A percentile compares a stretch with the other conserved stretches of the same genome.
Evolutionary conservation across 1,140 invertebrate species (phyloP).

Genomic region (Pachypsylla venusta): DNA sequence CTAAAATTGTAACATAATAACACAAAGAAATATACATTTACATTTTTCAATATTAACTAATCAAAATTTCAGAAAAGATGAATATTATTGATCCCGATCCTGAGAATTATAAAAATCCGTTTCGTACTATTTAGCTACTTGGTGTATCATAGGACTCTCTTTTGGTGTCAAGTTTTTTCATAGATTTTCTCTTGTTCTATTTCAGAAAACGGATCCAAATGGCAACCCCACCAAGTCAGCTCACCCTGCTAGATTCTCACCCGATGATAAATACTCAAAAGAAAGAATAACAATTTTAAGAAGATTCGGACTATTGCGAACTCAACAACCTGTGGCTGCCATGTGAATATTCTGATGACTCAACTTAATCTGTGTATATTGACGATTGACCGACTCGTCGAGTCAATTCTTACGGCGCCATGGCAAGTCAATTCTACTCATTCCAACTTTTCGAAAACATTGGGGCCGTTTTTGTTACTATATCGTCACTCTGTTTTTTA

Average conservation of each 20-base stretch:
- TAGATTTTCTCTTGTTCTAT: constrained; percentile 4
- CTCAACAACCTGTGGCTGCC: constrained; percentile 51
- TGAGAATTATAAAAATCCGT: background rate
- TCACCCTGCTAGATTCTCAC: constrained; percentile 61
- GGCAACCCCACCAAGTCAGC: constrained; percentile 15
- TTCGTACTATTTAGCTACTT: background rate
- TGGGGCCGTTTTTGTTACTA: too few species aligned
- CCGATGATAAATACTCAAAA: constrained; percentile 87
- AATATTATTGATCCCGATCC: background rate
- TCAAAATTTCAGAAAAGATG: background rate
- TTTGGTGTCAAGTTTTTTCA: background rate
- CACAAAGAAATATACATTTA: background rate
- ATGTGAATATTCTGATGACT: background rate
- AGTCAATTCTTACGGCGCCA: too few species aligned
- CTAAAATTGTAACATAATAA: background rate
- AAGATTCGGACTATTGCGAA: constrained; percentile 72
- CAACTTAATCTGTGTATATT: too few species aligned
- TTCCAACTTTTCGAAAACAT: too few species aligned
- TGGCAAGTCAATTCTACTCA: too few species aligned
- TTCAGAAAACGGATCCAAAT: constrained; percentile 17
- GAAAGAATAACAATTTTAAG: constrained; percentile 81
- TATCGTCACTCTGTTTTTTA: too few species aligned
- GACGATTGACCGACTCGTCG: too few species aligned
- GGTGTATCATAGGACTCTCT: background rate
- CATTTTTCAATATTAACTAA: background rate